A percentile compares a stretch with the other conserved stretches of the same genome.
phyloP scores from a whole-genome alignment of 1,140 invertebrate genomes.

The Drosophila virilis region DNA sequence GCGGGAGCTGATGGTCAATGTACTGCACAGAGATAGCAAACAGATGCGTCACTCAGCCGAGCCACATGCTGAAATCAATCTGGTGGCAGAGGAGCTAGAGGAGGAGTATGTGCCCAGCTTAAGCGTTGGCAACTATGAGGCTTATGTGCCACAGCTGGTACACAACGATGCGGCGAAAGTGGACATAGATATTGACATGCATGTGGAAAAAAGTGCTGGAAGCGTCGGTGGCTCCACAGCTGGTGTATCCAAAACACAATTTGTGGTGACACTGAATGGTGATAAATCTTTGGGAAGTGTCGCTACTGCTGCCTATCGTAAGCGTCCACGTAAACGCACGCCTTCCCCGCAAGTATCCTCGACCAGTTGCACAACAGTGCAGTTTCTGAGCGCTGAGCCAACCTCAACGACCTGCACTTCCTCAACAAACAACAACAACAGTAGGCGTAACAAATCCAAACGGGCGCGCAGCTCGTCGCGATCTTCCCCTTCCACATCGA shows the following conservation, averaged over 20 bases:
- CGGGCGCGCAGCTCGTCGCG: conserved; percentile 55
- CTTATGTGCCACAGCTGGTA: conserved; percentile 62
- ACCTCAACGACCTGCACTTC: conserved; percentile 64
- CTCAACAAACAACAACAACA: conserved; percentile 48
- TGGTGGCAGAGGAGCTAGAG: conserved; percentile 26
- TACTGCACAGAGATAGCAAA: conserved; percentile 51
- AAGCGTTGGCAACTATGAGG: conserved; percentile 27
- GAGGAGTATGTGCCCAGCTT: conserved; percentile 67
- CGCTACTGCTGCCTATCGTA: conserved; percentile 35
- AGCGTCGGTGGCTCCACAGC: conserved; percentile 15
- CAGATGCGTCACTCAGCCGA: conserved; percentile 33
- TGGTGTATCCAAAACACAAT: conserved; percentile 84
- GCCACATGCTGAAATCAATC: conserved; percentile 39
- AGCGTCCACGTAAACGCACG: conserved; percentile 42
- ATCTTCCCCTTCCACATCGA: conserved; percentile 59
- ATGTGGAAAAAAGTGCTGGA: conserved; percentile 42
- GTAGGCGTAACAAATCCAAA: conserved; percentile 43
- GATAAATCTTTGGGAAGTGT: conserved; percentile 44
- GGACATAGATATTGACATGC: conserved; percentile 61
- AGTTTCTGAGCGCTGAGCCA: conserved; percentile 49
- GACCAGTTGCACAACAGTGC: conserved; percentile 46
- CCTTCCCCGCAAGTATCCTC: conserved; percentile 73
- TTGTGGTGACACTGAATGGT: conserved; percentile 88
- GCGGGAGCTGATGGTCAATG: conserved; percentile 76
- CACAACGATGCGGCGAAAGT: conserved; percentile 10